Evolutionary conservation across 2,888 invertebrate species (phyloP), one percentile per base, ranked within the genome.

Genomic region (Drosophila tripunctata): DNA sequence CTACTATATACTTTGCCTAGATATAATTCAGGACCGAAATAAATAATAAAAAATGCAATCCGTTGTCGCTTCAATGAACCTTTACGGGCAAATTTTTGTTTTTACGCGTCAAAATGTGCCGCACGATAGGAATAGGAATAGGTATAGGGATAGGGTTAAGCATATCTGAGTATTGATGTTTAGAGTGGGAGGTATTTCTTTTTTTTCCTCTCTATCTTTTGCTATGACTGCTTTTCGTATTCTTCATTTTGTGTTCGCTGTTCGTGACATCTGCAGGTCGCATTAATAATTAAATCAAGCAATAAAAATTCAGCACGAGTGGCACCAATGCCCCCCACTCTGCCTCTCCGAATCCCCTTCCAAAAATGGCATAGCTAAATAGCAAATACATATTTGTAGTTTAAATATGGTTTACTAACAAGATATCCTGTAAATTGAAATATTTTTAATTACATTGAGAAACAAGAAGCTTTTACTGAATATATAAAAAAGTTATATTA

Each of bases 241-340:
- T 24, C 40, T 40, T 31, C 17, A 24, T 8, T 14, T 30, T 43
- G 31, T 44, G 15, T 24, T 48, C 63, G 52, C 47, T 62, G 84
- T 87, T 85, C 84, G 84, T 84, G 84, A 86, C 88, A 88, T 87
- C 88, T 84, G 84, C 88, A 87, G 78, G 86, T 82, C 78, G 80
- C 86, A 84, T 84, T 87, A 84, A 87, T 84, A 87, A 87, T 84
- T 84, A 84, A 84, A 88, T 83, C 88, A 83, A 86, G 84, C 80
- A 82, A 87, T 84, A 84, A 86, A 88, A 84, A 84, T 84, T 84
- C 84, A 86, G 83, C 80, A 86, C 85, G 84, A 87, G 83, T 77
- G 77, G 60, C 81, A 62, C 64, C 33, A 31, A 51, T 7, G 40
- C 15, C 61, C 36, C 47, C 15, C 61, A 31, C 47, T 22, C 43